Conservation (phyloP, 2,888 invertebrate species). For the Pharmacophagus antenor region DNA sequence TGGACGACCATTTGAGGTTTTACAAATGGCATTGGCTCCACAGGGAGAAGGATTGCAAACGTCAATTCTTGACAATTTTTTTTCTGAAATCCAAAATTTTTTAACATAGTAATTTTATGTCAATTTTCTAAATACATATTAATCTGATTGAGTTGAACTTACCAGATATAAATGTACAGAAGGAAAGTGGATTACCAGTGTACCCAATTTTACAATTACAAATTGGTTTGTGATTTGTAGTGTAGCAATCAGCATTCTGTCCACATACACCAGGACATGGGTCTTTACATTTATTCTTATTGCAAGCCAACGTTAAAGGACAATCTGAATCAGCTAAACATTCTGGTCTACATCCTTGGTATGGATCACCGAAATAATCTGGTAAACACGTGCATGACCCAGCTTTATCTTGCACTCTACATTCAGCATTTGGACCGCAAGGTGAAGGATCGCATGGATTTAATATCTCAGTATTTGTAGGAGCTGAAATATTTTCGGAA, state of each 20-base stretch:
- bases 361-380: constrained; percentile 88
- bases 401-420: constrained; percentile 85
- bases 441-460: constrained; percentile 84
- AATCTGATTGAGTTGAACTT: constrained; percentile 37
- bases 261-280: constrained; percentile 87
- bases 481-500: constrained; percentile 70
- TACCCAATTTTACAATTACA: constrained; percentile 83
- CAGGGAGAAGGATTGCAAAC: constrained; percentile 89
- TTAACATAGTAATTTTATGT: not conserved
- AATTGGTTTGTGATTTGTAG: constrained; percentile 83
- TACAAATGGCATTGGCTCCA: constrained; percentile 86
- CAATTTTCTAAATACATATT: not conserved
- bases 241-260: constrained; percentile 83
- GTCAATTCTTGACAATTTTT: constrained; percentile 59
- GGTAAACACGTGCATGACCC: constrained; percentile 87
- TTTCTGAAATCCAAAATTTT: constrained; percentile 50
- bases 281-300: constrained; percentile 84
- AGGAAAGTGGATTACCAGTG: constrained; percentile 84
- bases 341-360: constrained; percentile 86
- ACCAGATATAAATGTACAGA: constrained; percentile 65
- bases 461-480: constrained; percentile 66
- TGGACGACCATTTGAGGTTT: constrained; percentile 85
- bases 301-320: constrained; percentile 82
- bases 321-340: constrained; percentile 85
- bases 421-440: constrained; percentile 87